Percentiles rank a stretch among this genome's conserved stretches.
Evolutionary conservation across 2,888 invertebrate species (phyloP).

Genomic region (Trachelus troglodyta): DNA sequence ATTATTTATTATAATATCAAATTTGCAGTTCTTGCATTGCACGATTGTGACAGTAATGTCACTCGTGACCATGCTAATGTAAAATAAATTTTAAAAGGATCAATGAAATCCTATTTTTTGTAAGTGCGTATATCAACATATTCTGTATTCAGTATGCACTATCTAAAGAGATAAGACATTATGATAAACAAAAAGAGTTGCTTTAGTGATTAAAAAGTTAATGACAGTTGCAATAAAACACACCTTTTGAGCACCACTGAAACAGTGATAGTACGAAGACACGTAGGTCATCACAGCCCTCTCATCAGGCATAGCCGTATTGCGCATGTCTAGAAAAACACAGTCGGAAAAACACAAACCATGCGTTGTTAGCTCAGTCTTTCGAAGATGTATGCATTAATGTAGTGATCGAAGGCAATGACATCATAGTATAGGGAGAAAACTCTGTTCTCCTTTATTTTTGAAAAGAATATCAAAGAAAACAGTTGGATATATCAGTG

Average conservation of each 20-base stretch:
- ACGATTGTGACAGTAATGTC: not conserved
- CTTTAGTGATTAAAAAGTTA: constrained; percentile 12
- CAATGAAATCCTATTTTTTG: not conserved
- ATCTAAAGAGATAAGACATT: not conserved
- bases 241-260: constrained; percentile 99
- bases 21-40: not conserved
- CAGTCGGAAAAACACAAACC: constrained; percentile 53
- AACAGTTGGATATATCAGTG: not conserved
- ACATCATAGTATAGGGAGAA: not conserved
- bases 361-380: constrained; percentile 50
- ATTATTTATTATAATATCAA: not conserved
- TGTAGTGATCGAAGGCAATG: not conserved
- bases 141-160: not conserved
- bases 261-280: constrained; percentile 99
- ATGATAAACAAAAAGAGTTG: not conserved
- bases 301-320: constrained; percentile 99
- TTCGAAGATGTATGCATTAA: not conserved
- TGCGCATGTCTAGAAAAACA: constrained; percentile 87
- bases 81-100: not conserved
- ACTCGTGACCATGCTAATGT: not conserved
- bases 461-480: not conserved
- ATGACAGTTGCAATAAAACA: constrained; percentile 40
- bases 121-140: not conserved
- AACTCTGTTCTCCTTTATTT: not conserved
- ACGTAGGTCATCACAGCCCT: constrained; percentile 99